phyloP scores from a whole-genome alignment of 2,888 invertebrate genomes.

The Acleris holmiana region DNA sequence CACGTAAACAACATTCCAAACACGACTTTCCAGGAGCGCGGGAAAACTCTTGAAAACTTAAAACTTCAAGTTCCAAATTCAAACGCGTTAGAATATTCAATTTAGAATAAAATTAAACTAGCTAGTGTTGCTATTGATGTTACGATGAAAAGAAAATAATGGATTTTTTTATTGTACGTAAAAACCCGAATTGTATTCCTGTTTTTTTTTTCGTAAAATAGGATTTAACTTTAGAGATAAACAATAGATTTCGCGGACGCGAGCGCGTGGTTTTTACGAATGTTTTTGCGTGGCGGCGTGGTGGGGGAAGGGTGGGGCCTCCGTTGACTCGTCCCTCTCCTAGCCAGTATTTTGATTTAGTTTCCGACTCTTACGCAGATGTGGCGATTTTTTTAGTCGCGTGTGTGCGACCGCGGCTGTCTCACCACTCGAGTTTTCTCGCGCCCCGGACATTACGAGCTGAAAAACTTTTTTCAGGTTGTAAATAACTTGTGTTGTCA shows the following conservation, averaged over 20 bases:
- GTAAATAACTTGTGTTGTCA: conserved; percentile 50
- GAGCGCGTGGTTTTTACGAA: conserved; percentile 78
- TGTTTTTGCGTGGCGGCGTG: conserved; percentile 78
- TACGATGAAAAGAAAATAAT: not conserved
- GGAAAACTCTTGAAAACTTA: conserved; percentile 66
- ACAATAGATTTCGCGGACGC: conserved; percentile 79
- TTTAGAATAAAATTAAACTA: not conserved
- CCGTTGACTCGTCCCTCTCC: conserved; percentile 79
- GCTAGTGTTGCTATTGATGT: not conserved
- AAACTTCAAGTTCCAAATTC: conserved; percentile 43
- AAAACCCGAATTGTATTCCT: conserved; percentile 61
- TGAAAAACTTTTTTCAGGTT: conserved; percentile 62
- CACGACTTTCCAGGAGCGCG: conserved; percentile 70
- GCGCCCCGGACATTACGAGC: conserved; percentile 62
- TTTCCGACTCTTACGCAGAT: conserved; percentile 83
- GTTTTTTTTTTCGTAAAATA: conserved; percentile 62
- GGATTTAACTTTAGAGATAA: conserved; percentile 54
- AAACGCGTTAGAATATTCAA: not conserved
- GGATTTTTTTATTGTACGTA: conserved; percentile 77
- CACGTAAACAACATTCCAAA: conserved; percentile 53
- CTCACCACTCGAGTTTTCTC: conserved; percentile 61
- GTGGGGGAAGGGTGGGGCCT: conserved; percentile 83
- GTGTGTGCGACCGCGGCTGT: conserved; percentile 76
- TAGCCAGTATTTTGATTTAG: conserved; percentile 84
- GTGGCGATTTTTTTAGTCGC: conserved; percentile 83